These are phyloP conservation scores for Podabrus alpinus DNA, from an alignment of 2,888 invertebrate species.

Conservation along the genomic window DNA sequence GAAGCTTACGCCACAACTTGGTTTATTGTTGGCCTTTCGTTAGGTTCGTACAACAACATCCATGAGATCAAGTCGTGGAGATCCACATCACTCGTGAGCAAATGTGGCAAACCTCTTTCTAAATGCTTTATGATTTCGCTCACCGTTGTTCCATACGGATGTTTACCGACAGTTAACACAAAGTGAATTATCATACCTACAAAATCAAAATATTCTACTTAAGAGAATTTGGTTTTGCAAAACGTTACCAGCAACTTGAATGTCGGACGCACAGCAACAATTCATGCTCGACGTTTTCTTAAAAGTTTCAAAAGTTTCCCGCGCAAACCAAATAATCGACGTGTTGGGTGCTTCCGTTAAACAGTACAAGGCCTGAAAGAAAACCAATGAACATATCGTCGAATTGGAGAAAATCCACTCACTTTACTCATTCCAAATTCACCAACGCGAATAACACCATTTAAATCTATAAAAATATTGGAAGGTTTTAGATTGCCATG, in stretches of 20 bases:
- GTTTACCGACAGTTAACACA: conserved; percentile 51
- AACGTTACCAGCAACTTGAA: conserved; percentile 50
- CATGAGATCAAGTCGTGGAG: conserved; percentile 50
- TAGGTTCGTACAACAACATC: conserved; percentile 51
- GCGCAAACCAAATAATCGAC: conserved; percentile 54
- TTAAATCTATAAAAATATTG: conserved; percentile 53
- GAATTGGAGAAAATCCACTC: conserved; percentile 1
- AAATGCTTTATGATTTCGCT: conserved; percentile 51
- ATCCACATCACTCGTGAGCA: conserved; percentile 43
- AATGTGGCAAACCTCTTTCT: conserved; percentile 40
- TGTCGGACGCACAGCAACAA: conserved; percentile 51
- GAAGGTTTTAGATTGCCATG: conserved; percentile 57
- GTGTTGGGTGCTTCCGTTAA: conserved; percentile 48
- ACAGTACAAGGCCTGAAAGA: conserved; percentile 46
- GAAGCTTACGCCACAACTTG: conserved; percentile 51
- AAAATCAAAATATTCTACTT: not conserved
- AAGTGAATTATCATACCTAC: conserved; percentile 52
- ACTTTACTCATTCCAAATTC: conserved; percentile 56
- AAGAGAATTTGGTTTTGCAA: not conserved
- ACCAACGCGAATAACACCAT: conserved; percentile 50
- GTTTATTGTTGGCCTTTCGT: conserved; percentile 48
- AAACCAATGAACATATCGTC: not conserved
- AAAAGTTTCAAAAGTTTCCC: conserved; percentile 46
- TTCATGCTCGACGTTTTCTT: conserved; percentile 38
- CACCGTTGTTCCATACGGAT: conserved; percentile 52